A percentile compares a stretch with the other conserved stretches of the same genome.
Evolutionary conservation across 1,140 invertebrate species (phyloP).

Genomic region (Monomorium pharaonis): DNA sequence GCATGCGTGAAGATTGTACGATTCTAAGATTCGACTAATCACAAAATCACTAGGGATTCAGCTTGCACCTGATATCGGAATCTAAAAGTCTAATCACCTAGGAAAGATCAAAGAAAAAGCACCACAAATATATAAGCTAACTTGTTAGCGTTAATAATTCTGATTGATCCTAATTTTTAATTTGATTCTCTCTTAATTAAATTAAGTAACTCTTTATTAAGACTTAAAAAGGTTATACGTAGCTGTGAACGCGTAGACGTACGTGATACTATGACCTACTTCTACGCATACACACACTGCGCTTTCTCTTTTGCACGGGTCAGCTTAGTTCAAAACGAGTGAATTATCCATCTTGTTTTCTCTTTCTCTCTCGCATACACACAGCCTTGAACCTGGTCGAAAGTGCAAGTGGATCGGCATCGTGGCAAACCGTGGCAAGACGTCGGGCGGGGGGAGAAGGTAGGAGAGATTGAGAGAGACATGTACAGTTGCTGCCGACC

Average conservation of each 20-base stretch:
- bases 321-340: conserved; percentile 30
- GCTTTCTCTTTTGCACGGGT: conserved; percentile 44
- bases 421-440: conserved; percentile 22
- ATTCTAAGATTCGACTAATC: neutral
- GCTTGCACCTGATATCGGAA: neutral
- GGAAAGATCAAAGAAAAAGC: neutral
- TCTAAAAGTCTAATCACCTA: neutral
- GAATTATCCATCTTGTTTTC: conserved; percentile 25
- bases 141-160: neutral
- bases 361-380: neutral
- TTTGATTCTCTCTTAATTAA: neutral
- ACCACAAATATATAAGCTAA: neutral
- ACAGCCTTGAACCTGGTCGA: conserved; percentile 77
- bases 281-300: conserved; percentile 7
- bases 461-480: conserved; percentile 57
- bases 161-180: neutral
- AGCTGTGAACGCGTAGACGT: neutral
- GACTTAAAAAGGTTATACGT: neutral
- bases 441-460: conserved; percentile 34
- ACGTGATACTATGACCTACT: conserved; percentile 22
- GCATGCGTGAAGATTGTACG: neutral
- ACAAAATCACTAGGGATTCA: neutral
- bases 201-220: neutral
- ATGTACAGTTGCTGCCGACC: conserved; percentile 49
- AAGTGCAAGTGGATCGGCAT: conserved; percentile 78